Base-by-base conservation (phyloP, 2,888 invertebrate species). In the Cartodere bifasciata region DNA sequence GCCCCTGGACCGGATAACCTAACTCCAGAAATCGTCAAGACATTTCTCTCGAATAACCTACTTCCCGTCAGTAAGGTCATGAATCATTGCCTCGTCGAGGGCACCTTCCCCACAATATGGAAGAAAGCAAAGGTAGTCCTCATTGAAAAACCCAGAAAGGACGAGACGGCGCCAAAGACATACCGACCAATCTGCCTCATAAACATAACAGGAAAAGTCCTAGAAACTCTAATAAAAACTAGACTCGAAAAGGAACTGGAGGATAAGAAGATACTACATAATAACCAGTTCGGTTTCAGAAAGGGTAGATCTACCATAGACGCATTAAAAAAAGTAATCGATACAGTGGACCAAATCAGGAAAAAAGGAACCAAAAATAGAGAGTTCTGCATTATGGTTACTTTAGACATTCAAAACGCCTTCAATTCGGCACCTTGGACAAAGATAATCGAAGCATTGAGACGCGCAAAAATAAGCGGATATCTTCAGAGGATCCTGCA, bases 121-220 rank as follows among this genome's bases (percentile, higher is more conserved):
- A 45, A 44, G 22, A 22, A 6, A 13, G 37, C 36, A 5, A 28
- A 30, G n/a, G 32, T 45, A 7, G 36, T 42, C 2, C 35, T 46
- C 3, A 22, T 37, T 10, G 24, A 16, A 9, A 41, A 39, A 28
- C n/a, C 16, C 2, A 29, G 29, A 7, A 38, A 39, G 14, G 23
- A 28, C n/a, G 12, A 14, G n/a, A 26, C 29, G 2, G 13, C 16
- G 13, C 20, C 34, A 1, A 13, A 17, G 1, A 13, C 26, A 12
- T 39, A 36, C 28, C 33, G 41, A 16, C 37, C 37, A 2, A 16
- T 40, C 10, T 41, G 41, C 26, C 20, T 41, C 7, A 22, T 36
- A n/a, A 28, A 32, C 14, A 22, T 27, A 1, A n/a, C 28, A 2
- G 41, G 36, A 2, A 41, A 37, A 15, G 12, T 37, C 3, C 22